Evolutionary conservation across 2,888 invertebrate genomes (phyloP).

Genomic region (Lepidocyrtinus sp.): DNA sequence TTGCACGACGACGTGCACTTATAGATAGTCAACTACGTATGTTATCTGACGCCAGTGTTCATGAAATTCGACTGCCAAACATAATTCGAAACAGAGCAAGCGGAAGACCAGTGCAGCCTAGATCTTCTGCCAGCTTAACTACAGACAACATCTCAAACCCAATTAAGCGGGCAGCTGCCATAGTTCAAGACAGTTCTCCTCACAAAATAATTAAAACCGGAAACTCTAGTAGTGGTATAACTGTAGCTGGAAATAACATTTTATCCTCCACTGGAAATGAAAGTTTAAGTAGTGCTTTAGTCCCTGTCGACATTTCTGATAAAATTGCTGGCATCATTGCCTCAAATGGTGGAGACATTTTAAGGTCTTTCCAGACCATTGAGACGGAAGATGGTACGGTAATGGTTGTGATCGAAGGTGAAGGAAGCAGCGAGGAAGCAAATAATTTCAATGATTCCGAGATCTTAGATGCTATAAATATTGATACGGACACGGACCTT

Average conservation of each 20-base stretch:
- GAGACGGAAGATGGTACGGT: constrained; percentile 42
- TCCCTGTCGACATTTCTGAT: not conserved
- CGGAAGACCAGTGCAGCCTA: not conserved
- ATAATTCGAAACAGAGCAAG: constrained; percentile 37
- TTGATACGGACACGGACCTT: not conserved
- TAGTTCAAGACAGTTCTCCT: not conserved
- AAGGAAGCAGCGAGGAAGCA: not conserved
- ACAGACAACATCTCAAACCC: too few relatives aligned
- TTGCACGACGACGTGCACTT: constrained; percentile 31
- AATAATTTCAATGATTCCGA: not conserved
- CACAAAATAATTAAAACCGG: not conserved
- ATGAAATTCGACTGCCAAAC: constrained; percentile 26
- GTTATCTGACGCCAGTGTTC: not conserved
- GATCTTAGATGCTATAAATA: not conserved
- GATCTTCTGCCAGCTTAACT: too few relatives aligned
- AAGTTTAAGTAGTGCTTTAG: not conserved
- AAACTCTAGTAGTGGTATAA: not conserved
- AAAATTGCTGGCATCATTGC: not conserved
- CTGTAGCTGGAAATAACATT: not conserved
- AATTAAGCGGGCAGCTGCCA: too few relatives aligned
- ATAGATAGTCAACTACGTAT: constrained; percentile 41
- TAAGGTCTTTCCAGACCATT: constrained; percentile 29
- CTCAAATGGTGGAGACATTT: not conserved
- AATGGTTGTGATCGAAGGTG: constrained; percentile 45
- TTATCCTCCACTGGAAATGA: too few relatives aligned